Evolutionary conservation across 2,888 invertebrate genomes (phyloP), one percentile per base, ranked within the genome.

Genomic region (Archips xylosteana): DNA sequence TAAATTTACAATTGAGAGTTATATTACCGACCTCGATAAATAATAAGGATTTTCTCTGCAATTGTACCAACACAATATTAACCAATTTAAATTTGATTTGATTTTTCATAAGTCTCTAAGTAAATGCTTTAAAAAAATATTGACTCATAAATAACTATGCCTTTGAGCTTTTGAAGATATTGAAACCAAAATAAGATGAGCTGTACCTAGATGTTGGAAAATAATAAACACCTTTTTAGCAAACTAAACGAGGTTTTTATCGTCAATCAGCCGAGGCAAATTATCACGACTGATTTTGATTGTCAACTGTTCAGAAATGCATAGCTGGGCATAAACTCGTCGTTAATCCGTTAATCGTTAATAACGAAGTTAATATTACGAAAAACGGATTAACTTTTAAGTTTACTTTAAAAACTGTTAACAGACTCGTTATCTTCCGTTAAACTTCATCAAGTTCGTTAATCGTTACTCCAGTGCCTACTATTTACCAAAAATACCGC

Each of bases 1-100:
- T 73, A 49, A 34, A 69, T 65, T 64, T 51, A 60, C 60, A 45
- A 74, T 54, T 64, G 64, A 65, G 64, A 72, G 49, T 66, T 54
- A 23, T 64, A 69, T 61, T 68, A 51, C 67, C 47, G 63, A 72
- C 63, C 47, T 71, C 39, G 51, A 59, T 59, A 68, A 47, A 49
- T 47, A n/a, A 64, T 54, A 64, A 23, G 64, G 64, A 54, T 69
- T 69, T 69, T 74, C 60, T 60, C 69, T 61, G 65, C 15, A 47
- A 23, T 3, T 9, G 54, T 54, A 54, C 23, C 23, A 8, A 2
- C 54, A 23, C 9, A 23, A 15, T 9, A 23, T 6, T 23, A 57
- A 32, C 8, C 1, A 12, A 6, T 23, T 23, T 2, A 2, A 2
- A 54, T 12, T 12, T 32, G 6, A n/a, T 15, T 9, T 8, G 2